Evolutionary conservation across 2,113 vertebrate genomes (phyloP), one percentile per base, ranked within the genome.

Genomic region (Salvator merianae): DNA sequence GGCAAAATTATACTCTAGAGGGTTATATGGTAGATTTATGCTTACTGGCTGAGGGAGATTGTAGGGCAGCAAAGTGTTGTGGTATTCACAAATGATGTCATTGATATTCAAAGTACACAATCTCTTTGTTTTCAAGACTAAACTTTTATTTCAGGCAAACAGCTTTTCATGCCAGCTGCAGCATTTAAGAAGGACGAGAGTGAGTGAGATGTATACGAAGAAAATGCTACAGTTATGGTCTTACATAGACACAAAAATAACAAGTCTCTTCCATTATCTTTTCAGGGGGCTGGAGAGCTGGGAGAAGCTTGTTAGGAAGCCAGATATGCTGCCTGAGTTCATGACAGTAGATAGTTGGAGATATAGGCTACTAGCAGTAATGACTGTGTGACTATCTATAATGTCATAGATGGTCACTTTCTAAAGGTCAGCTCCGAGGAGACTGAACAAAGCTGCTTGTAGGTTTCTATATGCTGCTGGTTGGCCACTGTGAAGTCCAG

Each of bases 31-130:
- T 66, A 12, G 43, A 77, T 77, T 81, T 81, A 8, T 0, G 1
- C 5, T 83, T 40, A 84, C 38, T 0, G 7, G 38, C 68, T 79
- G 66, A 47, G 38, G 73, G 73, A 82, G 66, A 78, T 82, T 82
- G 72, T 82, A 78, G 74, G 75, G 74, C 66, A 78, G 55, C 36
- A 28, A 72, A 86, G 68, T 63, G 68, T 63, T 86, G 53, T 82
- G 84, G 78, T 83, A 53, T 62, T 75, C 38, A n/a, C 69, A 59
- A 1, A 43, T 36, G 30, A 16, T 84, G 79, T 10, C 47, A 73
- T 24, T 84, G 71, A 40, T 78, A 55, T 78, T 62, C 34, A 71
- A 81, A 86, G 75, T 4, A 43, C 3, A 50, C 43, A 34, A 12
- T 73, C 20, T 34, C 5, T 16, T 72, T 79, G 1, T 81, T 91